Conservation (phyloP, 2,888 invertebrate species). For the Magallana nippona region DNA sequence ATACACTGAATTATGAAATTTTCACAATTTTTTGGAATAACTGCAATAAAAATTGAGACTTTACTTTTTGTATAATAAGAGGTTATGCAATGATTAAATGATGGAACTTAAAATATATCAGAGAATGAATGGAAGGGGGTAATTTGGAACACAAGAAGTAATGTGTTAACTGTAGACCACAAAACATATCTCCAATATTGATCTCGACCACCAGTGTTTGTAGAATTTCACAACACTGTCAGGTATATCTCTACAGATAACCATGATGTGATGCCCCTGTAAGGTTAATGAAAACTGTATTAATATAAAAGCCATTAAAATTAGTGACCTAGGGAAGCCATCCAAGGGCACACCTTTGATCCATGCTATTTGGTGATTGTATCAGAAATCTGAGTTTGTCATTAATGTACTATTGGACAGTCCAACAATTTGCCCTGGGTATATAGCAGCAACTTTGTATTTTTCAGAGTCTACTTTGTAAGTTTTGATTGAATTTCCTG, state of each 20-base stretch:
- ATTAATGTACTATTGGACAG: neutral
- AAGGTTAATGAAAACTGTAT: neutral
- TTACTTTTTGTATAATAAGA: no score
- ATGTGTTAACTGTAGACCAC: neutral
- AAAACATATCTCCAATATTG: neutral
- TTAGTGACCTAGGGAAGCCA: conserved; percentile 9
- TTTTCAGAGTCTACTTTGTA: neutral
- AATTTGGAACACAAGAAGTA: no score
- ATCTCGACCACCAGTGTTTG: neutral
- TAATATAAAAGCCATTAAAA: conserved; percentile 26
- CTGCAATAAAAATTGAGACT: no score
- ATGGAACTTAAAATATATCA: no score
- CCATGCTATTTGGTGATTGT: neutral
- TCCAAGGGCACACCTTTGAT: conserved; percentile 13
- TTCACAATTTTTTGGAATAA: no score
- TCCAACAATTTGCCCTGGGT: conserved; percentile 27
- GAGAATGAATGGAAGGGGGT: no score
- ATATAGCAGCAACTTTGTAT: neutral
- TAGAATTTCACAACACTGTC: neutral
- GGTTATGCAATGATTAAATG: no score
- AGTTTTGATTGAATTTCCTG: conserved; percentile 22
- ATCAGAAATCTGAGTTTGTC: neutral
- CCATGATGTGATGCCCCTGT: neutral
- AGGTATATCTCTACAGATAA: conserved; percentile 10
- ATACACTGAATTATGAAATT: no score